Evolutionary conservation across 2,888 invertebrate species (phyloP), one percentile per base, ranked within the genome.

Genomic region (Plusia festucae): DNA sequence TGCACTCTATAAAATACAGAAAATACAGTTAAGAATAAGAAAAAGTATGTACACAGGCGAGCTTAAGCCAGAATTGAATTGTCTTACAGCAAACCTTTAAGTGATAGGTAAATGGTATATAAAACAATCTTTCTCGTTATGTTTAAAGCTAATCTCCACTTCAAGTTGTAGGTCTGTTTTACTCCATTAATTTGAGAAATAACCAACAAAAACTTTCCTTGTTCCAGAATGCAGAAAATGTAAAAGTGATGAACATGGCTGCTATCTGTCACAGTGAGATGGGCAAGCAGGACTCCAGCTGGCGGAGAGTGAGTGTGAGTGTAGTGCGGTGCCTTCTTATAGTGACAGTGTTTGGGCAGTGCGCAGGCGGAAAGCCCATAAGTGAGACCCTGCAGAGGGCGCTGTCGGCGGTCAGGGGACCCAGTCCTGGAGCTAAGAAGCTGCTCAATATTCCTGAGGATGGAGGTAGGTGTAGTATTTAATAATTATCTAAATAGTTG

Each of bases 341-440:
- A 59, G 86, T 91, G 87, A 60, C 86, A 63, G 85, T 91, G 87
- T 75, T 85, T 34, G 86, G 85, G 60, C 86, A 86, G 76, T 85
- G 87, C 67, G 90, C 81, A 62, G 85, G 86, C 55, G 91, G 90
- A 8, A 94, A 94, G 87, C 94, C 94, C 79, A 95, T 95, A 84
- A 95, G 95, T 82, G 95, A 95, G 88, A 95, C 95, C 72, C 85
- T 95, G 80, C 95, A 95, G 88, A 83, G 95, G 83, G 95, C 95
- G 83, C 86, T 95, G 86, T 95, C 95, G 22, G 95, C 95, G 52
- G 95, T 94, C 5, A 78, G 95, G 0, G 95, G 95, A 0, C 95
- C 95, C 51, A 95, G 95, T 72, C 95, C 95, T 53, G 95, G 95
- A 0, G 95, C 95, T 8, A 95, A 95, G 91, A 95, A 95, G 84